Evolutionary conservation across 2,797 vertebrate genomes (phyloP).

Genomic region (Ctenochaetus hawaiiensis): DNA sequence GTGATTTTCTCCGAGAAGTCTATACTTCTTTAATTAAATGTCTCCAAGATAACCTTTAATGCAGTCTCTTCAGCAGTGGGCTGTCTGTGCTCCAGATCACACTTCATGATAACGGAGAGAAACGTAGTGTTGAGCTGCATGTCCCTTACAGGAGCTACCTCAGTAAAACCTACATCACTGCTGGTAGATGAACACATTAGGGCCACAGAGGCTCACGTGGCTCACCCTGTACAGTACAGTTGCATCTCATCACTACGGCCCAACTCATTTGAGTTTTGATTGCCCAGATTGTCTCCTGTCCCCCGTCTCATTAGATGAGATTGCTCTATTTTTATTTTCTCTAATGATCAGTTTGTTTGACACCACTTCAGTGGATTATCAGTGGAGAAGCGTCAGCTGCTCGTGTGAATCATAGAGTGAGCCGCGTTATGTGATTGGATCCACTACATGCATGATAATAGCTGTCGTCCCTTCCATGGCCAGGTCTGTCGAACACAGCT

Average conservation of each 20-base stretch:
- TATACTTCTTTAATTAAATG: constrained; percentile 41
- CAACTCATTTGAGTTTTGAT: constrained; percentile 61
- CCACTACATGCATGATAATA: constrained; percentile 20
- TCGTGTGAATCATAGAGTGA: constrained; percentile 43
- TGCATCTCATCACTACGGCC: constrained; percentile 38
- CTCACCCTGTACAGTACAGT: constrained; percentile 26
- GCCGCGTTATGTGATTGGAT: constrained; percentile 39
- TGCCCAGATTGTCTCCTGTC: constrained; percentile 62
- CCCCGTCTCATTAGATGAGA: constrained; percentile 63
- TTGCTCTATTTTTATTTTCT: constrained; percentile 72
- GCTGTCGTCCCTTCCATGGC: constrained; percentile 43
- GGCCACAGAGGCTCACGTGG: background rate
- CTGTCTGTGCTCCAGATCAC: constrained; percentile 18
- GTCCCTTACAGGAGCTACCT: background rate
- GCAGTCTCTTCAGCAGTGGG: constrained; percentile 3
- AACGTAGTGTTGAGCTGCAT: constrained; percentile 1
- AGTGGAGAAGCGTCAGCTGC: constrained; percentile 48
- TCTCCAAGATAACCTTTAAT: constrained; percentile 59
- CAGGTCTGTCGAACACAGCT: constrained; percentile 38
- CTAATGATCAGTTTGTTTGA: constrained; percentile 64
- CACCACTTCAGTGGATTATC: constrained; percentile 57
- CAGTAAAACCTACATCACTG: constrained; percentile 9
- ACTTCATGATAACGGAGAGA: constrained; percentile 20
- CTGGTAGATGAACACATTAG: constrained; percentile 12
- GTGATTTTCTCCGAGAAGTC: background rate